phyloP scores from a whole-genome alignment of 2,888 invertebrate species.

The Agonopterix arenella region DNA sequence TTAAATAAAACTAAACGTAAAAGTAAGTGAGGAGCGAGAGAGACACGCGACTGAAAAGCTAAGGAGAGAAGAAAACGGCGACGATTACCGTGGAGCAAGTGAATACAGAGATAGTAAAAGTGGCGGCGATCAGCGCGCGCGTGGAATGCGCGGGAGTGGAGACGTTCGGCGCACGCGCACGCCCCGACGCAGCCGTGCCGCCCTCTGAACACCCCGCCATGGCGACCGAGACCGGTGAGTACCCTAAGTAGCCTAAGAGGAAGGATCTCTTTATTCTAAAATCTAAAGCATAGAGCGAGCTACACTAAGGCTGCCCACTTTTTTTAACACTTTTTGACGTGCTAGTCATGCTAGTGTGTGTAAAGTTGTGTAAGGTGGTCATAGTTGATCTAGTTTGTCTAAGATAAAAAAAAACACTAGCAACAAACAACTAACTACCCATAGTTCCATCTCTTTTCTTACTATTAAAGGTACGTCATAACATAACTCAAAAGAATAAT shows the following conservation, averaged over 20 bases:
- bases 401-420: background rate
- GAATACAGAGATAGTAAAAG: too few species aligned
- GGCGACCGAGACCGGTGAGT: conserved; percentile 73
- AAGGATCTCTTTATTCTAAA: too few species aligned
- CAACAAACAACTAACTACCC: background rate
- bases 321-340: too few species aligned
- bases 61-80: background rate
- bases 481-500: too few species aligned
- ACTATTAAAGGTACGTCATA: too few species aligned
- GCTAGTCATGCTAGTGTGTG: too few species aligned
- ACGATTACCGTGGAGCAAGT: background rate
- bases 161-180: conserved; percentile 50
- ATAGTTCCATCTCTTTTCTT: background rate
- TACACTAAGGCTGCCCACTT: too few species aligned
- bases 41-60: background rate
- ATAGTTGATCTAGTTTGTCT: too few species aligned
- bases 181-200: conserved; percentile 69
- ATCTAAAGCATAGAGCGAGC: too few species aligned
- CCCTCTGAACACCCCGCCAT: conserved; percentile 71
- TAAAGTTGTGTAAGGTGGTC: too few species aligned
- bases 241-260: background rate
- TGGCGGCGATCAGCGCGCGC: conserved; percentile 62
- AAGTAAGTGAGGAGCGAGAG: background rate
- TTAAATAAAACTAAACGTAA: conserved; percentile 24
- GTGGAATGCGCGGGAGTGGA: conserved; percentile 73